Evolutionary conservation across 2,888 invertebrate species (phyloP), one percentile per base, ranked within the genome.

Genomic region (Auanema sp.): DNA sequence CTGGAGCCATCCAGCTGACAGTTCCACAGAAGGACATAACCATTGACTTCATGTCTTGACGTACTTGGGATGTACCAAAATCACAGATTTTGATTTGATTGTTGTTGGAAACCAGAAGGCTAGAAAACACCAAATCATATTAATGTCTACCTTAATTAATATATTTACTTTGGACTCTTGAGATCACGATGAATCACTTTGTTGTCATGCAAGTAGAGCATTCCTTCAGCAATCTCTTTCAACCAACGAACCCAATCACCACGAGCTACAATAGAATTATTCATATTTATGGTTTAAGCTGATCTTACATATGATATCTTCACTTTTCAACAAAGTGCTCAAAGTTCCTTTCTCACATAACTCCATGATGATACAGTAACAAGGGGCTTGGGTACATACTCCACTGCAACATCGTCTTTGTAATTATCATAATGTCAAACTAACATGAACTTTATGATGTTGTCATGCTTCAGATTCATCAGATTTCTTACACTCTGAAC

Each of bases 21-120:
- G 97, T 98, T 47, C 97, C 97, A 1, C 93, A 94, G 85, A 98
- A 97, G 70, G 93, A 92, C 97, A 98, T 98, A 83, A 92, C 91
- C 50, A 92, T 92, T 84, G 65, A 66, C 43, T 72, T 63, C 55
- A 60, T 50, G 54, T 74, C 72, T 59, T 78, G 71, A 24, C 76
- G 69, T 12, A 69, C 53, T 53, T 71, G 74, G 10, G 92, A 91
- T 0, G 95, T 96, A 21, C 97, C 98, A 85, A 98, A 98, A 85
- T 98, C 98, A 79, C 93, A 94, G 65, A 98, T 97, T 86, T 98
- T 98, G 8, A 95, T 63, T n/a, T 83, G 74, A 65, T 86, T 85
- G 68, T 85, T 83, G 59, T 83, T 83, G 42, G 84, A 83, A 52
- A 87, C 84, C 18, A 87, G 79, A 23, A 87, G 85, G 77, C 86